A percentile compares a stretch with the other conserved stretches of the same genome.
These are phyloP conservation scores for Amblyjoppa fuscipennis DNA, from an alignment of 2,888 invertebrate genomes.

Conservation along the genomic window DNA sequence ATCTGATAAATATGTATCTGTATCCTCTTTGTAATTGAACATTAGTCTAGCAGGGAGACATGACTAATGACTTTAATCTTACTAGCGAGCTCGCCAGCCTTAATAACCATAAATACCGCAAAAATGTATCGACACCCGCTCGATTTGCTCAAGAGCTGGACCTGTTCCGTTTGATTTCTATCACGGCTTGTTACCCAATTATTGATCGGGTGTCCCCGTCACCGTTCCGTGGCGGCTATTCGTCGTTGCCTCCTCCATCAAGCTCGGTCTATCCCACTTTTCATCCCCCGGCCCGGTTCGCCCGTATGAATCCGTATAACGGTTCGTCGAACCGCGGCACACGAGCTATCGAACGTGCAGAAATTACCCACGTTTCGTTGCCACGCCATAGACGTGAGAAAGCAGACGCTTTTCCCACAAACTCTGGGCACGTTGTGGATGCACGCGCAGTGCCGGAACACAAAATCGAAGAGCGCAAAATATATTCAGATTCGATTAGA, in stretches of 20 bases:
- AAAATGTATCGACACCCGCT: conserved; percentile 62
- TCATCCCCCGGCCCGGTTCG: conserved; percentile 16
- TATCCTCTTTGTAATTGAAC: too few species aligned
- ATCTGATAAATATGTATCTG: too few species aligned
- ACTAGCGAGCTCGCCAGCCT: too few species aligned
- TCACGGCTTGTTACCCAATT: conserved; percentile 77
- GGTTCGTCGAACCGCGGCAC: conserved; percentile 50
- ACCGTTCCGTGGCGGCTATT: conserved; percentile 58
- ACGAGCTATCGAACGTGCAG: conserved; percentile 53
- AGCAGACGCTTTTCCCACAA: neutral
- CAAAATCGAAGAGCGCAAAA: conserved; percentile 43
- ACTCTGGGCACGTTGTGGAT: neutral
- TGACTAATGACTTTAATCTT: too few species aligned
- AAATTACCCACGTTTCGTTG: conserved; percentile 42
- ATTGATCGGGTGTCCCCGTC: conserved; percentile 72
- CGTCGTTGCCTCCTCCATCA: conserved; percentile 27
- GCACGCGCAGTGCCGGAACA: conserved; percentile 12
- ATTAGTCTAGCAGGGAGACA: too few species aligned
- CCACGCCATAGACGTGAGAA: conserved; percentile 22
- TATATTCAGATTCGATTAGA: conserved; percentile 60
- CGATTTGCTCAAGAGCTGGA: conserved; percentile 64
- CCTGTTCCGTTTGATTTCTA: conserved; percentile 74
- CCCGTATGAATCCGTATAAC: conserved; percentile 38
- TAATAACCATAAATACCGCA: conserved; percentile 15
- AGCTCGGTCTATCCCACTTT: conserved; percentile 14